Evolutionary conservation across 2,888 invertebrate species (phyloP), one percentile per base, ranked within the genome.

Genomic region (Fragum fragum): DNA sequence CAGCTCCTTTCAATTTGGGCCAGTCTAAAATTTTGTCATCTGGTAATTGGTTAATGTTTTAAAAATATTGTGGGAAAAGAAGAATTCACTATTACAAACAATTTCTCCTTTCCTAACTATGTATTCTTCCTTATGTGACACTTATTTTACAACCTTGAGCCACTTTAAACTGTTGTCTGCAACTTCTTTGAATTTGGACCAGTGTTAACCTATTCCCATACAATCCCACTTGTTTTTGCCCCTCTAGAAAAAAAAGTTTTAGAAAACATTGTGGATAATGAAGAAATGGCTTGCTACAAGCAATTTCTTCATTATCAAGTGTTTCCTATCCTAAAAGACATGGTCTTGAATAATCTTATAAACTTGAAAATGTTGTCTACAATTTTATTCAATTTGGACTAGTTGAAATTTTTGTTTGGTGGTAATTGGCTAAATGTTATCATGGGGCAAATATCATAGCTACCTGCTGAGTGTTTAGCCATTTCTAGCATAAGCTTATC

Each of bases 401-500:
- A 53, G 53, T 53, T 53, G 9, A 53, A 53, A 53, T 11, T n/a
- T 53, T 53, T 53, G 53, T 6, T 53, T 6, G 7, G 7, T 53
- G 23, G 28, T 57, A 57, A 6, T 26, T 11, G 57, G 23, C 23
- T 57, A 26, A 57, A 3, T 5, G 2, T 57, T 26, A 57, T 57
- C 23, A 21, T 3, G 28, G 18, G 18, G 7, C 6, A 32, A 21
- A 32, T 9, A 61, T 5, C n/a, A n/a, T 6, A 57, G 6, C 6
- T 79, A 93, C 92, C 90, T 71, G 91, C 83, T 28, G 90, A 85
- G 26, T 81, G 79, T 74, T 73, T 78, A 5, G 92, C 89, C 92
- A 93, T 92, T 32, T 90, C 87, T 75, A 87, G 71, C 72, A 93
- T 81, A 28, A 93, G 83, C 59, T 88, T 90, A 32, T 91, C 89